Evolutionary conservation across 2,888 invertebrate genomes (phyloP), one percentile per base, ranked within the genome.

Genomic region (Pseudanteris insignis): DNA sequence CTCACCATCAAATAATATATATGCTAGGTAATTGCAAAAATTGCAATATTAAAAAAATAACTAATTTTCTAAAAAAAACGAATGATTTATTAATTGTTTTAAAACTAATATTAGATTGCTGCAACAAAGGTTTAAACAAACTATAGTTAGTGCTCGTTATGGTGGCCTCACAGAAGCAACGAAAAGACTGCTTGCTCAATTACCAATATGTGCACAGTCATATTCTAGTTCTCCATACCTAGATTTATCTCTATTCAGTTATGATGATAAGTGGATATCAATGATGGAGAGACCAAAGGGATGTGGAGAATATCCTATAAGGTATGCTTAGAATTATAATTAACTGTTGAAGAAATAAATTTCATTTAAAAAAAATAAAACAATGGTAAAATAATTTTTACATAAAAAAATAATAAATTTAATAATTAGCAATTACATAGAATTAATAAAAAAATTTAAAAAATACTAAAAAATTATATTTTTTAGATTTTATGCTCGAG

Each of bases 191-290:
- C 83, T 97, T 65, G 91, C 93, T 9, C 94, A 94, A 78, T 82
- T 97, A 63, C 97, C 97, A 0, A 93, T 97, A 65, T 94, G 93
- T 81, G 91, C 95, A 1, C 97, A 97, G 81, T 94, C 94, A 0
- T 96, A 92, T 75, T 92, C 92, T 66, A 89, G 90, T 51, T 93
- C 95, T 25, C 97, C 96, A 0, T 97, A 96, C 80, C 84, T 97
- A 47, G 96, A 97, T 81, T 84, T 93, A 65, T 89, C 91, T 1
- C 82, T 96, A 13, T 97, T 96, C 78, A 92, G 91, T 75, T 97
- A 96, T 74, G 96, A 97, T 74, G 96, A 96, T 77, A 94, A 95
- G 79, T 92, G 93, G 89, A 92, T 97, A 0, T 96, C 96, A 0
- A 90, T 93, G 33, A 89, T 96, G 89, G 96, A 97, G 81, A 84